Base-by-base conservation (phyloP, 2,797 vertebrate species). In the Heliangelus exortis region DNA sequence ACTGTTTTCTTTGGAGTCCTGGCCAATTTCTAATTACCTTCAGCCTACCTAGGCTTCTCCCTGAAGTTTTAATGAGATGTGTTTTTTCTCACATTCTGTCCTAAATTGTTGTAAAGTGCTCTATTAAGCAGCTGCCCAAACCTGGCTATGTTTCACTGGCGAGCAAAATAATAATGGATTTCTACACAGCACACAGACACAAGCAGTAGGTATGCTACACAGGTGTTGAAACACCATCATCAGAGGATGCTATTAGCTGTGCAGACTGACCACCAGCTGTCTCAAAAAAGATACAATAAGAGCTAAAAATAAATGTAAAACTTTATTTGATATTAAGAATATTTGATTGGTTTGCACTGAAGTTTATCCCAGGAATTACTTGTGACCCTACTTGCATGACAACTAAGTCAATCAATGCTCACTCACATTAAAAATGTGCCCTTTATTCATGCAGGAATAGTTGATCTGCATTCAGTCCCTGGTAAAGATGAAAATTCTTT, bases 121-220 rank as follows among this genome's bases (percentile, higher is more conserved):
- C 82, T 58, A 68, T 80, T 77, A 93, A 90, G 90, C 57, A 74
- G 61, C 75, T 93, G 92, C 43, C 26, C 47, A 58, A 93, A 92
- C 11, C 36, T 83, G 57, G 18, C 36, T 83, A 1, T 47, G 47
- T 65, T 89, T 92, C 71, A 69, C 9, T 2, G 15, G 19, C 11
- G 26, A 77, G 29, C 12, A 57, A 84, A 89, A 69, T 67, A 89
- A 61, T 65, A 82, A 68, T 23, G 47, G 28, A 43, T 65, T 89
- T 87, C 54, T 31, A 51, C 4, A 3, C 31, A 81, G 10, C 18
- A 50, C 67, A 74, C 33, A 84, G 53, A 47, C 16, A 15, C 16
- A 28, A 71, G n/a, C 8, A 39, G 29, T 55, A 74, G 41, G 11
- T 47, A 26, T n/a, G 19, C 48, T 51, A 69, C 26, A 61, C 15